These are phyloP conservation scores for Drosophila pachea DNA, from an alignment of 1,140 invertebrate species.

Conservation along the genomic window DNA sequence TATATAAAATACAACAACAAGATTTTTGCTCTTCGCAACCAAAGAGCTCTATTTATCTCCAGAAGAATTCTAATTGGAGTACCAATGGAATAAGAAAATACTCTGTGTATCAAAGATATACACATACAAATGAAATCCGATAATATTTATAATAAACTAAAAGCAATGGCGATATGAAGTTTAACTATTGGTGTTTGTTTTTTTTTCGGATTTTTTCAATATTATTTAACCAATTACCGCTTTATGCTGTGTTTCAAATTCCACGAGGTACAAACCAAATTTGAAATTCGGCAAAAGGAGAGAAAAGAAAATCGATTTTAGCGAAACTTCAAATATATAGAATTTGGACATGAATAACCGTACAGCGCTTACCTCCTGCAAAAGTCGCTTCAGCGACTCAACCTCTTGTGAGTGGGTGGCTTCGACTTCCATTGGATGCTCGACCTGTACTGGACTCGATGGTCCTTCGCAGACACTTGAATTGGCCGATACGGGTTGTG, in stretches of 20 bases:
- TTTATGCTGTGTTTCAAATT: constrained; percentile 78
- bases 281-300: constrained; percentile 77
- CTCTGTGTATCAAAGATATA: background rate
- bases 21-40: too few relatives aligned
- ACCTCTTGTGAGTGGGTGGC: constrained; percentile 80
- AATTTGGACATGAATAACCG: constrained; percentile 32
- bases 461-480: constrained; percentile 83
- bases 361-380: constrained; percentile 84
- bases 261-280: constrained; percentile 76
- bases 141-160: constrained; percentile 12
- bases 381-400: constrained; percentile 83
- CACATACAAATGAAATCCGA: background rate
- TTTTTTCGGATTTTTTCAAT: constrained; percentile 27
- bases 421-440: constrained; percentile 80
- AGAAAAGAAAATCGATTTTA: constrained; percentile 66
- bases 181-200: constrained; percentile 33
- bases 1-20: background rate
- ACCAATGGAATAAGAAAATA: too few relatives aligned
- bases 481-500: constrained; percentile 80
- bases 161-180: constrained; percentile 50
- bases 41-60: too few relatives aligned
- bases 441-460: constrained; percentile 80
- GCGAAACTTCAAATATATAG: constrained; percentile 40
- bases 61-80: too few relatives aligned
- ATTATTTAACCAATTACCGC: constrained; percentile 71